A percentile compares a stretch with the other conserved stretches of the same genome.
Evolutionary conservation across 2,113 vertebrate species (phyloP).

Genomic region (Anseranas semipalmata): DNA sequence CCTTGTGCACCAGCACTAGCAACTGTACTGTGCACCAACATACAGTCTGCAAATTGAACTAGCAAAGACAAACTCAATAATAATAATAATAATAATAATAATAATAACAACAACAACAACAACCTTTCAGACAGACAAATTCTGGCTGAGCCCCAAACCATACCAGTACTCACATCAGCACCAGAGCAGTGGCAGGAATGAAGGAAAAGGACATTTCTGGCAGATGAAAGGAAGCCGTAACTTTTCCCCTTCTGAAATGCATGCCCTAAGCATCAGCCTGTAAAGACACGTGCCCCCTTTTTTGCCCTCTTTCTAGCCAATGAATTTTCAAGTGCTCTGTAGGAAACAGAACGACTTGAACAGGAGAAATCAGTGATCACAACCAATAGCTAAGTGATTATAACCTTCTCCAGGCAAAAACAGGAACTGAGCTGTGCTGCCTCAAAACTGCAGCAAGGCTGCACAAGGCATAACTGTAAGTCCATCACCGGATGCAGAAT

Average conservation of each 20-base stretch:
- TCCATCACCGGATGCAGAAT: slow-evolving; percentile 28
- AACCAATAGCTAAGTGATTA: slow-evolving; percentile 13
- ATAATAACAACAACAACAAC: too few relatives aligned
- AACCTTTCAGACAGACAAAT: not conserved
- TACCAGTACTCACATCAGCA: not conserved
- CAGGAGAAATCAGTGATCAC: slow-evolving; percentile 6
- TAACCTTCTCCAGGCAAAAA: slow-evolving; percentile 20
- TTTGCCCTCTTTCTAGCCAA: not conserved
- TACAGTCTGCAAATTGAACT: not conserved
- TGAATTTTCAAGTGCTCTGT: not conserved
- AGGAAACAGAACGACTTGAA: not conserved
- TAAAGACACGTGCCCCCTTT: not conserved
- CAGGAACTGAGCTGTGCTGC: not conserved
- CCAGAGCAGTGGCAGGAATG: not conserved
- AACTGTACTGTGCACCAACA: not conserved
- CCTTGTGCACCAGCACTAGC: not conserved
- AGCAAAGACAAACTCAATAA: not conserved
- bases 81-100: too few relatives aligned
- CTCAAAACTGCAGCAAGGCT: slow-evolving; percentile 14
- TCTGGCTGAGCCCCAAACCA: not conserved
- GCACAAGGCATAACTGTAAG: not conserved
- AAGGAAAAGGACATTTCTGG: slow-evolving; percentile 9
- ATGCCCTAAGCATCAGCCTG: not conserved
- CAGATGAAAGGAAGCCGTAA: not conserved
- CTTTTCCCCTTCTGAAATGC: not conserved